Base-by-base conservation (phyloP, 2,797 vertebrate genomes). In the Pseudochirops cupreus region DNA sequence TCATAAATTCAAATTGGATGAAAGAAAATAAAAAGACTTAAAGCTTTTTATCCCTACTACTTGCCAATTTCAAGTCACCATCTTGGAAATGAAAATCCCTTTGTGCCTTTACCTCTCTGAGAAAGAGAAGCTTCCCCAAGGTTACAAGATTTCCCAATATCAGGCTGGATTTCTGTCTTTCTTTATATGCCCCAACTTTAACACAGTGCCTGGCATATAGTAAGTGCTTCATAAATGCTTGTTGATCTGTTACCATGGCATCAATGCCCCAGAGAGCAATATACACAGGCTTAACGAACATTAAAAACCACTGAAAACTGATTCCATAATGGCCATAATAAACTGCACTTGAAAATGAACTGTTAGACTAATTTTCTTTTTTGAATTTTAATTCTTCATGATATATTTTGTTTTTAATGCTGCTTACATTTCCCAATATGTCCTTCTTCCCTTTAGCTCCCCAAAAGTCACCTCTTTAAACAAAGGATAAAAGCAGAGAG, bases 311-410 rank as follows among this genome's bases (percentile, higher is more conserved):
- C 6, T 39, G 26, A 31, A 82, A 93, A 74, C 67, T 24, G 93
- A 52, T 24, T 58, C 52, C 91, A n/a, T 56, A 56, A 96, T 55
- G 92, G 46, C 46, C 93, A 24, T 53, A 92, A 93, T 53, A 95
- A 96, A 56, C 31, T 46, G 50, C 50, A 54, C 52, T 92, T 91
- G 67, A 94, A 96, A 95, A 95, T 96, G 24, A 94, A 56, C 91
- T 94, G 6, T 26, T 24, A 82, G 7, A 82, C 18, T 95, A 94
- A 57, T 92, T 33, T 5, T 93, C 54, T 93, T 96, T 91, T 53
- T 89, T 53, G 93, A 82, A 94, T 94, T 93, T 24, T 92, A 56
- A 57, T 54, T 56, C 92, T 93, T 92, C 67, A 33, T 39, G 74
- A 82, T 82, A 82, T 82, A 46, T 82, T 46, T 24, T 74, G 18